Percentiles rank a stretch among this genome's conserved stretches.
These are phyloP conservation scores for Drosophila paranaensis DNA, from an alignment of 2,888 invertebrate species.

Conservation along the genomic window DNA sequence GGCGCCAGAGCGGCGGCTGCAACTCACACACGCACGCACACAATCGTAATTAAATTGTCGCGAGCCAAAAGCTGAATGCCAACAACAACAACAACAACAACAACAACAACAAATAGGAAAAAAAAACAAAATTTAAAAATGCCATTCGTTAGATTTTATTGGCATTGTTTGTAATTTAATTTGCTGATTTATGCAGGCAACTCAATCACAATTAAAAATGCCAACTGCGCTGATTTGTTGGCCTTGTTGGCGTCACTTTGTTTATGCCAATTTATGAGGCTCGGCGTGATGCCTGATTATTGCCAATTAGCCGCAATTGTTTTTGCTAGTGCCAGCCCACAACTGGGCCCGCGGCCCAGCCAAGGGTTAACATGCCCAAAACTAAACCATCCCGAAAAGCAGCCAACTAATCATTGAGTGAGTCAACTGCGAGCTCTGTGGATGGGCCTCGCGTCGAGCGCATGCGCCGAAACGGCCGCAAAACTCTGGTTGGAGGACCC, in stretches of 20 bases:
- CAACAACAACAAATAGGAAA: slow-evolving; percentile 6
- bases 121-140: slow-evolving; percentile 26
- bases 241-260: slow-evolving; percentile 58
- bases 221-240: slow-evolving; percentile 69
- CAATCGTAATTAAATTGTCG: slow-evolving; percentile 76
- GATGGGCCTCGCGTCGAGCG: slow-evolving; percentile 23
- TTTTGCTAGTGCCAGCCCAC: slow-evolving; percentile 21
- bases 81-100: slow-evolving; percentile 29
- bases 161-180: slow-evolving; percentile 73
- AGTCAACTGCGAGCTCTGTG: slow-evolving; percentile 19
- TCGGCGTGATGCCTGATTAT: slow-evolving; percentile 63
- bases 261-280: slow-evolving; percentile 68
- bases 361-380: slow-evolving; percentile 41
- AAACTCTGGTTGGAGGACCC: slow-evolving; percentile 12
- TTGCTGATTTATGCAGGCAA: slow-evolving; percentile 74
- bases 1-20: slow-evolving; percentile 71
- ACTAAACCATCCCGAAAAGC: slow-evolving; percentile 9
- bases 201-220: slow-evolving; percentile 75
- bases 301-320: slow-evolving; percentile 74
- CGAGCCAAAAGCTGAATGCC: slow-evolving; percentile 52
- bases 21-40: slow-evolving; percentile 26
- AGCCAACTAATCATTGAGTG: slow-evolving; percentile 59
- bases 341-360: slow-evolving; percentile 19
- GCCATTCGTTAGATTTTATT: slow-evolving; percentile 72
- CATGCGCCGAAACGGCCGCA: slow-evolving; percentile 51